Conservation (phyloP, 2,888 invertebrate genomes). For the Taphrorychus bicolor region DNA sequence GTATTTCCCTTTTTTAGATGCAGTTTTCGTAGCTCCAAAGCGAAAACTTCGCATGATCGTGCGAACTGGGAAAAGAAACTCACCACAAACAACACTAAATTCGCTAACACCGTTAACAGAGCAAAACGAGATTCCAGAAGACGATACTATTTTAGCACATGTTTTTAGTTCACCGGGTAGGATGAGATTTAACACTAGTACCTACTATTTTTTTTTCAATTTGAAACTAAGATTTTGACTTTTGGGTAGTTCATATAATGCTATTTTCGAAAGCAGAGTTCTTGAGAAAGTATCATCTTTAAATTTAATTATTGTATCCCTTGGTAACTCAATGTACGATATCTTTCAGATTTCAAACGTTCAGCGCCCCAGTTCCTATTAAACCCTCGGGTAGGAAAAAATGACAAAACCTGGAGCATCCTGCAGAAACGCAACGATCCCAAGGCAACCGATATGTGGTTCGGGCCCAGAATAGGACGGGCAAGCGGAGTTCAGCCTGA, state of each 20-base stretch:
- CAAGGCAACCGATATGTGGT: conserved; percentile 37
- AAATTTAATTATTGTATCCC: no score
- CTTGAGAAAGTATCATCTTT: no score
- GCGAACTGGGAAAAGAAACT: conserved; percentile 19
- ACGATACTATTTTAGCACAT: neutral
- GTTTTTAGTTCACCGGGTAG: neutral
- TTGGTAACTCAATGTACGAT: no score
- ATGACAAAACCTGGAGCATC: conserved; percentile 25
- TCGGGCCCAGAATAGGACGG: conserved; percentile 37
- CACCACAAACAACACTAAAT: neutral
- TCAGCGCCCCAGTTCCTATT: conserved; percentile 27
- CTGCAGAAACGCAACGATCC: conserved; percentile 31
- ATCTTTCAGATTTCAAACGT: conserved; percentile 31
- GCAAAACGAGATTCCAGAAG: conserved; percentile 4
- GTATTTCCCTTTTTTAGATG: no score
- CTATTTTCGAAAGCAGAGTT: no score
- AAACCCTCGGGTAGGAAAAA: conserved; percentile 31
- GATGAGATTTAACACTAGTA: no score
- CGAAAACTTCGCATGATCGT: conserved; percentile 19
- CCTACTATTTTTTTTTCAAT: neutral
- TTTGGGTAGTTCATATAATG: no score
- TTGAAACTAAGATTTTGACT: neutral
- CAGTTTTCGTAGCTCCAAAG: conserved; percentile 13
- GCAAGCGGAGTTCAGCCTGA: conserved; percentile 22
- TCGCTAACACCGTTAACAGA: conserved; percentile 10